These are phyloP conservation scores for Leguminivora glycinivorella DNA, from an alignment of 1,140 invertebrate species.

Conservation along the genomic window DNA sequence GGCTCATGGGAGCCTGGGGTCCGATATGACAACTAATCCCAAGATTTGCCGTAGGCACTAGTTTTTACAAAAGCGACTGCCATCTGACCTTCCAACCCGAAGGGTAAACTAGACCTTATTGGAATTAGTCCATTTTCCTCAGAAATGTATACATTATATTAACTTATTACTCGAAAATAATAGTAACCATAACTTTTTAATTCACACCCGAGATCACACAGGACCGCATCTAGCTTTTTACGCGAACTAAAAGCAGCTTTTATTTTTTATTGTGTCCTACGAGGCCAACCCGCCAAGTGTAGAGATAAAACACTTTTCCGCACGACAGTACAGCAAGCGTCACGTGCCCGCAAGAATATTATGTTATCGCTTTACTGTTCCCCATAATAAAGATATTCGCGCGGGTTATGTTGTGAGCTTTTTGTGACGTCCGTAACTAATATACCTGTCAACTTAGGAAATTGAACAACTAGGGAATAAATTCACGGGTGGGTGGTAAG, in stretches of 20 bases:
- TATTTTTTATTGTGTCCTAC: conserved; percentile 23
- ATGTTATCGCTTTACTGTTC: conserved; percentile 14
- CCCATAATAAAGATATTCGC: conserved; percentile 23
- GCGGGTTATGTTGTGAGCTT: conserved; percentile 1
- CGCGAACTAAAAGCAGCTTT: conserved; percentile 13
- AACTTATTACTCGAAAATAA: no score
- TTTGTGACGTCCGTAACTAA: background rate
- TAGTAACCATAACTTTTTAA: background rate
- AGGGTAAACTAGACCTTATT: no score
- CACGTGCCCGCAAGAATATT: background rate
- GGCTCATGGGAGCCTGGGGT: no score
- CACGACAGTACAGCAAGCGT: conserved; percentile 16
- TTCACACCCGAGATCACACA: background rate
- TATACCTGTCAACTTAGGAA: background rate
- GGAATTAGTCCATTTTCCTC: no score
- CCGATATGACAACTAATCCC: no score
- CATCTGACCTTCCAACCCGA: no score
- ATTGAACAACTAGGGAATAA: no score
- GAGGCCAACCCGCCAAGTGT: conserved; percentile 16
- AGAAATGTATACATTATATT: no score
- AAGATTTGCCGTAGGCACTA: no score
- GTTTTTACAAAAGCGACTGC: no score
- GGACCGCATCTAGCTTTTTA: conserved; percentile 2
- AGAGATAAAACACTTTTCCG: conserved; percentile 26
- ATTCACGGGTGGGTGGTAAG: no score